Evolutionary conservation across 2,113 vertebrate species (phyloP), one percentile per base, ranked within the genome.

Genomic region (Hemicordylus capensis): DNA sequence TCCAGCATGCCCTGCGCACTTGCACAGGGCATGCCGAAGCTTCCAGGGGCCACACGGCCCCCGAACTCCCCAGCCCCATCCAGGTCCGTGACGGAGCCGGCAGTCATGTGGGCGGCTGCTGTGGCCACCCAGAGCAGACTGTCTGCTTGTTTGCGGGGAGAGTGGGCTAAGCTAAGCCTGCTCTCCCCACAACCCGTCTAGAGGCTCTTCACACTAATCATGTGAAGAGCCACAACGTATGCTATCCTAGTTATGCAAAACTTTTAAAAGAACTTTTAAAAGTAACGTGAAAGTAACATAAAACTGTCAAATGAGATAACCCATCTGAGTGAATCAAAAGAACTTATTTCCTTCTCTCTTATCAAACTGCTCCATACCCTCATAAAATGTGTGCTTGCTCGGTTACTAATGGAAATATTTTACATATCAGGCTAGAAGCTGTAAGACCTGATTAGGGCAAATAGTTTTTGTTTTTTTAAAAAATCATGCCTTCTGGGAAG

Each of bases 231-330:
- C 66, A 67, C 37, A 39, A 37, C 37, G 14, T 67, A 14, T 31
- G 7, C 34, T n/a, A 6, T 34, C 34, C 66, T 67, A 37, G 66
- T 17, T 6, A 67, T 37, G 66, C 34, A 67, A 67, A 67, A 67
- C 34, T 51, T 61, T 86, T 77, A 1, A 39, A 72, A 1, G 17
- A 77, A 59, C 4, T 83, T 85, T 88, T 31, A 54, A 81, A 80
- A 86, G 22, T 24, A 73, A 15, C 37, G 20, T 31, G 46, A 81
- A 80, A 86, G 22, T 24, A 73, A 15, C 37, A 26, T 69, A 11
- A 86, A 4, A 85, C 0, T 4, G 46, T 12, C 51, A 58, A 81
- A 85, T 34, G 84, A 69, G 51, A 81, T 70, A 86, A 82, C 70
- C 0, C 44, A 82, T 73, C 17, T 69, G n/a, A n/a, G 73, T 64